phyloP scores from a whole-genome alignment of 2,888 invertebrate genomes.

The Lithophane leautieri region DNA sequence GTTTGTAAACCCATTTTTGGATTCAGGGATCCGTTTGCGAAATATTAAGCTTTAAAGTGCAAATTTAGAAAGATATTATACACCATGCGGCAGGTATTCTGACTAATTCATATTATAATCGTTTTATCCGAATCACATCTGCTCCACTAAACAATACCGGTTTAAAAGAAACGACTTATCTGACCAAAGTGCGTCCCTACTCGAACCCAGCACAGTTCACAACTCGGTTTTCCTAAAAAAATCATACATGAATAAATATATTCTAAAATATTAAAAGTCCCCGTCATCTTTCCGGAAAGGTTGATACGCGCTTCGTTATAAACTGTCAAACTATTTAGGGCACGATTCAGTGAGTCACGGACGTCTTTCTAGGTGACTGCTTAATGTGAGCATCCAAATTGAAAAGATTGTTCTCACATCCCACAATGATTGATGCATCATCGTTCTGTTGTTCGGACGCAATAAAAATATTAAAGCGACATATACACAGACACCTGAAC shows the following conservation, averaged over 20 bases:
- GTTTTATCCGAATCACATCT: not conserved
- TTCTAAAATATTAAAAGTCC: constrained; percentile 33
- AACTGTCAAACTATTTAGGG: constrained; percentile 56
- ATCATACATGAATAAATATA: constrained; percentile 11
- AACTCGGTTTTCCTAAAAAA: constrained; percentile 40
- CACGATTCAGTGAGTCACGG: constrained; percentile 57
- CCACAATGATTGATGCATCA: constrained; percentile 55
- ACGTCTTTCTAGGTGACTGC: constrained; percentile 33
- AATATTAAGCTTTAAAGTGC: too few relatives aligned
- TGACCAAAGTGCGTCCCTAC: constrained; percentile 10
- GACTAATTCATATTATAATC: not conserved
- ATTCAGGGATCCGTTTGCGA: too few relatives aligned
- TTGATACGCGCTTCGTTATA: constrained; percentile 48
- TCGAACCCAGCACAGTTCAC: not conserved
- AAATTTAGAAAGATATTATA: too few relatives aligned
- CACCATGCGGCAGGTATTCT: too few relatives aligned
- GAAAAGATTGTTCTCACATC: constrained; percentile 55
- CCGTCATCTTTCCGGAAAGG: constrained; percentile 44
- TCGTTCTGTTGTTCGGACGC: constrained; percentile 26
- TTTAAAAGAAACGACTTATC: constrained; percentile 44
- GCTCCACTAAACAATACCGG: not conserved
- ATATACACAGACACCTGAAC: constrained; percentile 6
- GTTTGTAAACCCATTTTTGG: too few relatives aligned
- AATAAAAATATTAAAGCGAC: constrained; percentile 18
- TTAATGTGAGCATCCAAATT: constrained; percentile 53